Evolutionary conservation across 2,888 invertebrate genomes (phyloP).

Genomic region (Scaptomyza caliginosa): DNA sequence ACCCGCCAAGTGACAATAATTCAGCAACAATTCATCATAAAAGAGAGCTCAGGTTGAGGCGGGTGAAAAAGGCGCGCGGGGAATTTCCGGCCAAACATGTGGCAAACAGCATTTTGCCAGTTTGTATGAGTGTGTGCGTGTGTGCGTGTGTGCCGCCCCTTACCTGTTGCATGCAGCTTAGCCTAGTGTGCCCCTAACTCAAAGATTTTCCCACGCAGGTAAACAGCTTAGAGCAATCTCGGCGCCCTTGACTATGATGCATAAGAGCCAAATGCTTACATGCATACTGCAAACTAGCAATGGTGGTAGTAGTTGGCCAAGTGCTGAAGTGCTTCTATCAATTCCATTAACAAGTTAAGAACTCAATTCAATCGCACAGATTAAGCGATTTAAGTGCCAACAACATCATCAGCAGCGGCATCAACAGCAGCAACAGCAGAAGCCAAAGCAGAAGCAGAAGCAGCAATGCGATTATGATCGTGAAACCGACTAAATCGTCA

Average conservation of each 20-base stretch:
- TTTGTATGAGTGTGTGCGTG: no score
- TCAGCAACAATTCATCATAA: slow-evolving; percentile 66
- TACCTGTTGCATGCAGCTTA: slow-evolving; percentile 60
- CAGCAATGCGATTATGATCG: slow-evolving; percentile 68
- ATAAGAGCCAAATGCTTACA: not conserved
- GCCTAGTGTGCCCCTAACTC: slow-evolving; percentile 1
- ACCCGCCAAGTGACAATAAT: slow-evolving; percentile 63
- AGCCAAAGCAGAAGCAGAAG: slow-evolving; percentile 27
- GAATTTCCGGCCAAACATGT: slow-evolving; percentile 75
- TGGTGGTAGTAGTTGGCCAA: slow-evolving; percentile 2
- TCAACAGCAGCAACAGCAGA: slow-evolving; percentile 55
- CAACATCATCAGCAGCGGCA: slow-evolving; percentile 48
- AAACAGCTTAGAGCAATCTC: slow-evolving; percentile 9
- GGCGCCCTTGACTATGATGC: slow-evolving; percentile 21
- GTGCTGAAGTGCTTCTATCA: slow-evolving; percentile 30
- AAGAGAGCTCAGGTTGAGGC: slow-evolving; percentile 8
- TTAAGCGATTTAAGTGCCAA: slow-evolving; percentile 58
- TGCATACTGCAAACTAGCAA: no score
- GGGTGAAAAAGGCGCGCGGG: slow-evolving; percentile 34
- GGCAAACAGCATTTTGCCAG: slow-evolving; percentile 36
- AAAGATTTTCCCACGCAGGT: slow-evolving; percentile 70
- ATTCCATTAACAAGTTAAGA: slow-evolving; percentile 47
- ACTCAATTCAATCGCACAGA: slow-evolving; percentile 41
- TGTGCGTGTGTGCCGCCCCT: slow-evolving; percentile 12
- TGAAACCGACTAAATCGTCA: slow-evolving; percentile 68